Percentiles rank a stretch among this genome's conserved stretches.
phyloP scores from a whole-genome alignment of 2,113 vertebrate genomes.

The Corythornis vintsioides region DNA sequence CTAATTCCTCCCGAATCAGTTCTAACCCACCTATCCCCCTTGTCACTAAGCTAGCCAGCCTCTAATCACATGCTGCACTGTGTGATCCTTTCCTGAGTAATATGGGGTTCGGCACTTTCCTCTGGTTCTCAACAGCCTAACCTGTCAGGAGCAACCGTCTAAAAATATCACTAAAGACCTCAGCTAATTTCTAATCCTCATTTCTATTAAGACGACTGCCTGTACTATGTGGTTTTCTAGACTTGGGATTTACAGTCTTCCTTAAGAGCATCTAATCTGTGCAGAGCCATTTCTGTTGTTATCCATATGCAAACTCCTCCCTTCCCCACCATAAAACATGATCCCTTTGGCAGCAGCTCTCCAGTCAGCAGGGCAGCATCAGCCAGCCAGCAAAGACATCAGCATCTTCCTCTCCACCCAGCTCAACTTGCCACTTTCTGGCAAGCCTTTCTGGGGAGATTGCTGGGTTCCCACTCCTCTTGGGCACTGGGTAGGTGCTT shows the following conservation, averaged over 20 bases:
- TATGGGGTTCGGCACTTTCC: conserved; percentile 14
- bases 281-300: conserved; percentile 39
- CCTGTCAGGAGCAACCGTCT: conserved; percentile 72
- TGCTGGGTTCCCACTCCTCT: not conserved
- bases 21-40: conserved; percentile 58
- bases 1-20: conserved; percentile 66
- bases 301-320: conserved; percentile 46
- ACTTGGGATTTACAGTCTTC: conserved; percentile 60
- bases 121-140: conserved; percentile 63
- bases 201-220: conserved; percentile 57
- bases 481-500: not conserved
- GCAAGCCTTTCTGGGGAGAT: not conserved
- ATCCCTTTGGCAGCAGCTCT: not conserved
- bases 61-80: conserved; percentile 46
- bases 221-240: conserved; percentile 30
- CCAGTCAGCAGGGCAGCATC: not conserved
- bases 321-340: not conserved
- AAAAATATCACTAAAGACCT: conserved; percentile 78
- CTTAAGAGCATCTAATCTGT: conserved; percentile 47
- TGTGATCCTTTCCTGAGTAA: conserved; percentile 62
- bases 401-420: not conserved
- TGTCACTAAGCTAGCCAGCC: conserved; percentile 60
- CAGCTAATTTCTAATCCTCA: conserved; percentile 76
- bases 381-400: not conserved
- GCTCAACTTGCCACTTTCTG: rapidly evolving